These are phyloP conservation scores for Equus quagga DNA, from an alignment of 2,113 vertebrate species.

Conservation along the genomic window DNA sequence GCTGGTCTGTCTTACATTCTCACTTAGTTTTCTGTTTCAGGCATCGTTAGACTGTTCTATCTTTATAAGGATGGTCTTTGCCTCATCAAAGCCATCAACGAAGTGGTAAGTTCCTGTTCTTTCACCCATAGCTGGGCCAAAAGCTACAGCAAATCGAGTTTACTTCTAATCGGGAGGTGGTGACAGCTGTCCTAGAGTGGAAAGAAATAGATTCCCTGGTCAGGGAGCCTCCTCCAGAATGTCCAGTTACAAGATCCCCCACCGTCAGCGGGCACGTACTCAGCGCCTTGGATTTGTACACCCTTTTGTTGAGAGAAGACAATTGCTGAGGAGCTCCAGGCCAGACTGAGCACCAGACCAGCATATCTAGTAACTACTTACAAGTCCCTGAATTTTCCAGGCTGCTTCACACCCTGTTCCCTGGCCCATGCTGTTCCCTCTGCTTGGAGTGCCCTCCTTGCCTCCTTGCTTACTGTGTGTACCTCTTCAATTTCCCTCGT, in stretches of 20 bases:
- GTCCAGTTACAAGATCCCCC: background rate
- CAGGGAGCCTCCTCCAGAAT: background rate
- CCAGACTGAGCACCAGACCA: background rate
- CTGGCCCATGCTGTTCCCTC: background rate
- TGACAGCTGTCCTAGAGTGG: background rate
- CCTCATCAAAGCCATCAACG: slow-evolving; percentile 90
- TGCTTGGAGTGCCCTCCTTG: background rate
- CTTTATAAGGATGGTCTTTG: slow-evolving; percentile 85
- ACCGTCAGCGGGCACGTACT: background rate
- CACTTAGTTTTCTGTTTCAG: slow-evolving; percentile 83
- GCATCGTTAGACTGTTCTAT: slow-evolving; percentile 89
- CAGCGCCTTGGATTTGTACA: background rate
- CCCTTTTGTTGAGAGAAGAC: background rate
- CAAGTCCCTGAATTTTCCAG: background rate
- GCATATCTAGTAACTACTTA: background rate
- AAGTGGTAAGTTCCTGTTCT: slow-evolving; percentile 86
- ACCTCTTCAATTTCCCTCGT: background rate
- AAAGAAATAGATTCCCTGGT: background rate
- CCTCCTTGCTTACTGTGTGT: background rate
- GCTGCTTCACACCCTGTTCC: background rate
- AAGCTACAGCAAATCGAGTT: background rate
- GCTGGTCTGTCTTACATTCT: background rate
- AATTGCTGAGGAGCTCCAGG: background rate
- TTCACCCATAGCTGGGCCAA: background rate
- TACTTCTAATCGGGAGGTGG: background rate